These are phyloP conservation scores for Rhagologus leucostigma DNA, from an alignment of 2,113 vertebrate species.

Conservation along the genomic window DNA sequence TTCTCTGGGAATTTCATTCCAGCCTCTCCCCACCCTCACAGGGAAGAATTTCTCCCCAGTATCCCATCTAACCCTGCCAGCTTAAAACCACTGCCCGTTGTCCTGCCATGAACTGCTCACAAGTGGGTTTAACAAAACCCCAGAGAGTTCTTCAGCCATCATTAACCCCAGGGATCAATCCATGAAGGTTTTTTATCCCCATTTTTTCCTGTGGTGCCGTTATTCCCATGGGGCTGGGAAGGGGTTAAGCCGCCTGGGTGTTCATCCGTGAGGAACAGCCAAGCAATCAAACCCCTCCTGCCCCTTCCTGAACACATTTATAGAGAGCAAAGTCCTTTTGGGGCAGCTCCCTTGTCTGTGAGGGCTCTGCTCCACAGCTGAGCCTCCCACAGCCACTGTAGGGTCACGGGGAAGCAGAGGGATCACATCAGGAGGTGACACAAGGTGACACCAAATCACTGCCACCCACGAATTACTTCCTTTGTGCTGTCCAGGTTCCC, in stretches of 20 bases:
- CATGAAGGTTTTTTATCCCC: not conserved
- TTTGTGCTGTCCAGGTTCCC: too few species aligned
- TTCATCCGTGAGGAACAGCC: not conserved
- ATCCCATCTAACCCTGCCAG: not conserved
- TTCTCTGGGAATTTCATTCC: not conserved
- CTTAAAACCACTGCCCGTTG: not conserved
- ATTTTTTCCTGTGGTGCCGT: not conserved
- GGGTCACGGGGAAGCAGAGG: not conserved
- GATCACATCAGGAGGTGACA: not conserved
- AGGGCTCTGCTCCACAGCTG: not conserved
- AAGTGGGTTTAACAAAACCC: not conserved
- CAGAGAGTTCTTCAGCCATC: not conserved
- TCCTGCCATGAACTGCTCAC: not conserved
- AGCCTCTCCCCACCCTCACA: not conserved
- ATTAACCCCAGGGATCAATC: not conserved
- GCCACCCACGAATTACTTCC: not conserved
- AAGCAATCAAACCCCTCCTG: not conserved
- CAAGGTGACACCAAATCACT: not conserved
- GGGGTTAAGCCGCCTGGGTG: not conserved
- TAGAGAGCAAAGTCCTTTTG: not conserved
- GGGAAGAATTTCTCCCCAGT: not conserved
- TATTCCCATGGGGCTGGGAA: not conserved
- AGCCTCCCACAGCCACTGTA: not conserved
- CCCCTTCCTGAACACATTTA: not conserved
- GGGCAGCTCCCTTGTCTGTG: accelerated